Evolutionary conservation across 1,140 invertebrate species (phyloP).

Genomic region (Ptiloglossa arizonensis): DNA sequence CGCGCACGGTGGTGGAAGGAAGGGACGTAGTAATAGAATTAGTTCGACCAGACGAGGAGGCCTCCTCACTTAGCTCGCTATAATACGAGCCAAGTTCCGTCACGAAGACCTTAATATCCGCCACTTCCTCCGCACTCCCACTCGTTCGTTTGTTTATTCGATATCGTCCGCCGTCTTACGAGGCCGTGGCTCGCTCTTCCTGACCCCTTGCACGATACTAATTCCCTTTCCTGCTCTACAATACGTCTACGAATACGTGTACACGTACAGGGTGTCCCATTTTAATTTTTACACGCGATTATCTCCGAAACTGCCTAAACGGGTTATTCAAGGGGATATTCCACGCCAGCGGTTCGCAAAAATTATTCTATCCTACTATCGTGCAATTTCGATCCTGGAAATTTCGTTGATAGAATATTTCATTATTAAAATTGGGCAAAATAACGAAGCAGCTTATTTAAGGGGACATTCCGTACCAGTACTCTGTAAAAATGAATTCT

Average conservation of each 20-base stretch:
- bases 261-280: not conserved
- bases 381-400: too few species aligned
- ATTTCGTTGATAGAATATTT: too few species aligned
- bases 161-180: constrained; percentile 67
- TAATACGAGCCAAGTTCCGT: constrained; percentile 71
- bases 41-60: constrained; percentile 67
- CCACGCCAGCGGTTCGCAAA: too few species aligned
- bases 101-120: constrained; percentile 73
- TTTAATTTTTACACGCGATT: not conserved
- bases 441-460: too few species aligned
- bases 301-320: too few species aligned
- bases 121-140: constrained; percentile 70
- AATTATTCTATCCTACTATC: too few species aligned
- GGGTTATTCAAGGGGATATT: too few species aligned
- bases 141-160: constrained; percentile 73
- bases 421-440: too few species aligned
- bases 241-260: not conserved
- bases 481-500: too few species aligned
- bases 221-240: constrained; percentile 38
- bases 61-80: constrained; percentile 64
- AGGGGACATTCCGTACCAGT: too few species aligned
- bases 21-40: constrained; percentile 66
- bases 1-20: constrained; percentile 47
- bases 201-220: constrained; percentile 57
- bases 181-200: constrained; percentile 43